These are phyloP conservation scores for Austrolebias charrua DNA, from an alignment of 2,797 vertebrate genomes.

Conservation along the genomic window DNA sequence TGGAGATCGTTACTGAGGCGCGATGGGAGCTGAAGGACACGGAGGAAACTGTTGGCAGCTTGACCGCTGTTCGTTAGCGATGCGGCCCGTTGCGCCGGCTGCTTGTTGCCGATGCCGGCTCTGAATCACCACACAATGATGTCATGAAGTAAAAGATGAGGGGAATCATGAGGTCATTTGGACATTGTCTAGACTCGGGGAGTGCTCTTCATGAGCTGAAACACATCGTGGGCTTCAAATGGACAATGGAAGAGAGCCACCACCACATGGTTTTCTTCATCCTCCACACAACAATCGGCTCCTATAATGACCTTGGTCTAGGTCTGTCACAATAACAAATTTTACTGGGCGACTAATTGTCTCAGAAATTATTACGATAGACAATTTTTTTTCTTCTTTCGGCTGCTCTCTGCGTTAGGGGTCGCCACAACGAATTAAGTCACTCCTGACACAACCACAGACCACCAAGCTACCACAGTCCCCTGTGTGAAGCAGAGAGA, in stretches of 20 bases:
- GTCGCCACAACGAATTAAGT: too few relatives aligned
- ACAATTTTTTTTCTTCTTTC: too few relatives aligned
- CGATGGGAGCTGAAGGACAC: conserved; percentile 30
- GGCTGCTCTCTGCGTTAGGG: too few relatives aligned
- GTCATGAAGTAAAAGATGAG: conserved; percentile 41
- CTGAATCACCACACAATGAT: conserved; percentile 28
- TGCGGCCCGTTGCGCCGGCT: conserved; percentile 33
- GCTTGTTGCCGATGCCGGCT: conserved; percentile 43
- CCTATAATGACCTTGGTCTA: conserved; percentile 14
- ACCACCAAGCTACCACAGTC: too few relatives aligned
- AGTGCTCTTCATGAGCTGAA: conserved; percentile 38
- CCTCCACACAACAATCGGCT: conserved; percentile 22
- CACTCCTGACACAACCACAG: too few relatives aligned
- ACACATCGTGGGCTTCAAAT: conserved; percentile 38
- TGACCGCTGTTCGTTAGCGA: conserved; percentile 55
- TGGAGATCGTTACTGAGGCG: conserved; percentile 31
- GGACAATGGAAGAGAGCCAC: conserved; percentile 34
- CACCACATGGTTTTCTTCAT: conserved; percentile 31
- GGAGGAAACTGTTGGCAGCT: conserved; percentile 28
- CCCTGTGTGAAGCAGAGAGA: too few relatives aligned
- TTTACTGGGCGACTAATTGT: too few relatives aligned
- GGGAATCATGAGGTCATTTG: conserved; percentile 28
- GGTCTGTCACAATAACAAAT: too few relatives aligned
- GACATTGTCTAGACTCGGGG: conserved; percentile 38
- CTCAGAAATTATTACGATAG: too few relatives aligned